A percentile compares a stretch with the other conserved stretches of the same genome.
phyloP scores from a whole-genome alignment of 30 jellyfish, hydroid and myxozoan species.

The Cassiopea xamachana region DNA sequence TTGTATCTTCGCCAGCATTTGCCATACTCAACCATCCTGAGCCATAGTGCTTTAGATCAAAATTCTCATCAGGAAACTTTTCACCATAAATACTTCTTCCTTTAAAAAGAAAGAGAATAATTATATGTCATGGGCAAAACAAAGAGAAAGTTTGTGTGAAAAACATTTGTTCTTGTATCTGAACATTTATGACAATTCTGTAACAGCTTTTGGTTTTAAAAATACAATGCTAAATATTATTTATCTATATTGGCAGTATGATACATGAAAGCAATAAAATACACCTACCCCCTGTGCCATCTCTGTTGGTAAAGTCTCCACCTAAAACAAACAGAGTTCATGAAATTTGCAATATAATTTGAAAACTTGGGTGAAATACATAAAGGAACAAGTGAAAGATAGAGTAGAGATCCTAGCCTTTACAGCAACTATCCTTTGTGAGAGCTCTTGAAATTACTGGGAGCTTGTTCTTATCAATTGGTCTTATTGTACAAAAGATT shows the following conservation, averaged over 20 bases:
- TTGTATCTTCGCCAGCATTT: constrained; percentile 98
- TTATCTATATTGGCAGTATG: no score
- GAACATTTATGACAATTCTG: no score
- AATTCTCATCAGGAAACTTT: constrained; percentile 97
- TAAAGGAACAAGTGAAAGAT: no score
- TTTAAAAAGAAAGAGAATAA: background rate
- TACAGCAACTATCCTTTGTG: background rate
- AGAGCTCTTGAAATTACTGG: background rate
- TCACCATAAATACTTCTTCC: constrained; percentile 99
- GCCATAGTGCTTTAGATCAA: constrained; percentile 81
- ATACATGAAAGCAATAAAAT: background rate
- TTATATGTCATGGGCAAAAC: background rate
- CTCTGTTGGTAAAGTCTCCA: constrained; percentile 96
- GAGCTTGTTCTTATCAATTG: background rate
- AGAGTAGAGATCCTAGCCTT: no score
- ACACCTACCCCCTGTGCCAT: constrained; percentile 94
- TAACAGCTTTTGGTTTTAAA: no score
- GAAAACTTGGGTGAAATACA: background rate
- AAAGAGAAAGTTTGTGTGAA: background rate
- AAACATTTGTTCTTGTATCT: background rate
- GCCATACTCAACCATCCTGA: constrained; percentile 99
- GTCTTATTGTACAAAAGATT: background rate
- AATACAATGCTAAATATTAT: no score
- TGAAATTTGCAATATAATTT: background rate
- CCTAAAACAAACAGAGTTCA: constrained; percentile 43